Evolutionary conservation across 2,113 vertebrate species (phyloP).

Genomic region (Myotis davidii): DNA sequence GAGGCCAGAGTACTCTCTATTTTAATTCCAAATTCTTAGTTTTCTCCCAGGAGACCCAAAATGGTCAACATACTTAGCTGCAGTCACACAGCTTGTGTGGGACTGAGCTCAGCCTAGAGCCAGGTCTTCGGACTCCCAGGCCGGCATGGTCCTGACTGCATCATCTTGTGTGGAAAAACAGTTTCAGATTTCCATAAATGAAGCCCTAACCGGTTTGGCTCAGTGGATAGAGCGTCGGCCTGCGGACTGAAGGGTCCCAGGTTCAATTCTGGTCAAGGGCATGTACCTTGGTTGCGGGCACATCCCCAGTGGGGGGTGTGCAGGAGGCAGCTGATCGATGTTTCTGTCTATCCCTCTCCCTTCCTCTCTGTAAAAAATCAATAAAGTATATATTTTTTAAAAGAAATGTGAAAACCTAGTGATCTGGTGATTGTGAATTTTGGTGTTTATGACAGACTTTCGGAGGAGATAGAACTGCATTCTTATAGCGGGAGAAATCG

Average conservation of each 20-base stretch:
- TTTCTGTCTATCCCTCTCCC: too few species aligned
- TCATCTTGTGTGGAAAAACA: neutral
- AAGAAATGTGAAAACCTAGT: neutral
- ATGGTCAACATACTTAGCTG: neutral
- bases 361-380: too few species aligned
- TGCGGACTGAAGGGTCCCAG: too few species aligned
- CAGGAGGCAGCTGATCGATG: too few species aligned
- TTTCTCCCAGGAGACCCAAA: neutral
- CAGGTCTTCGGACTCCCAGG: neutral
- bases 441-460: constrained; percentile 24
- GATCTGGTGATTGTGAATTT: constrained; percentile 14
- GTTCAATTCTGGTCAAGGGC: too few species aligned
- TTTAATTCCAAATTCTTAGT: constrained; percentile 38
- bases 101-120: neutral
- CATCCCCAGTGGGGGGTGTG: too few species aligned
- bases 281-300: too few species aligned
- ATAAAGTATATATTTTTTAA: too few species aligned
- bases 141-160: neutral
- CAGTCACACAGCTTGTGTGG: neutral
- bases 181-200: neutral
- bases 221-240: too few species aligned
- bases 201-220: neutral
- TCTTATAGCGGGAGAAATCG: neutral
- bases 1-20: neutral
- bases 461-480: neutral